Base-by-base conservation (phyloP, 1,140 invertebrate genomes). In the Asbolus verrucosus region DNA sequence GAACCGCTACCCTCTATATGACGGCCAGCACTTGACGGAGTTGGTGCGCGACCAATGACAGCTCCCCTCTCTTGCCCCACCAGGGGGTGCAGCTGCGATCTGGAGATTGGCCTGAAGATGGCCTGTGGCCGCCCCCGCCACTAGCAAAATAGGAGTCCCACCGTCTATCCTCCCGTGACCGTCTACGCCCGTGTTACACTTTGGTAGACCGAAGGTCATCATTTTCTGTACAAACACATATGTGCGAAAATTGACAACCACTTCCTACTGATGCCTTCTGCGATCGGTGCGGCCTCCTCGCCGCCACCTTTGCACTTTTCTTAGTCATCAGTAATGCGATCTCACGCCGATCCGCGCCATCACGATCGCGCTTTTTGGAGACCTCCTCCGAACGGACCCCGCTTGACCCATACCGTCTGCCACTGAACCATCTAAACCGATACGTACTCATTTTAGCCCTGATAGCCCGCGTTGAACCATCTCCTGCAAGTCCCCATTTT, bases 1-100 rank as follows among this genome's bases (percentile, higher is more conserved):
- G 70, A 65, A 76, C 75, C 76, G 71, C 78, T 79, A 79, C 78
- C 78, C 78, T 79, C 77, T 79, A 77, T 79, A 79, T 79, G 75
- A 77, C 77, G 71, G 77, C 70, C 72, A 71, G 46, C 70, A 70
- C 62, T 76, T 74, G 68, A 69, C 69, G 68, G 72, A 72, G 72
- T 54, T 76, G 69, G 72, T 73, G 63, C 68, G 70, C 73, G 70
- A 74, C 75, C 75, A 76, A 74, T 76, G 67, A 73, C 69, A 69
- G 66, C 30, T 63, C 75, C 73, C 75, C 73, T 74, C 73, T 70
- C 70, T 65, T 69, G 61, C 71, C 73, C 73, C 73, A 75, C 73
- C 73, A 41, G 65, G 73, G 73, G 73, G 73, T 73, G 71, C 70
- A 63, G 50, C 65, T 62, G 15, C 41, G 54, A 75, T 75, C 70